Conservation (phyloP, 1,140 invertebrate genomes). For the honey bee (Apis mellifera) region Amel_HAv3.1 CM009943.2:4629001-4629500, state of each 20-base stretch:
- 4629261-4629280: neutral
- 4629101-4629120: constrained; percentile 97
- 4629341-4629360: neutral
- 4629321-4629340: constrained; percentile 12
- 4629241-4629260: neutral
- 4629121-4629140: constrained; percentile 96
- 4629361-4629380: neutral
- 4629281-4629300: neutral
- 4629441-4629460: constrained; percentile 13
- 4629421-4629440: neutral
- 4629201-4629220: neutral
- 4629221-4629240: neutral
- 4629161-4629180: constrained; percentile 90
- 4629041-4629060: constrained; percentile 97
- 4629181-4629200: constrained; percentile 14
- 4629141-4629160: constrained; percentile 97
- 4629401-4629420: neutral
- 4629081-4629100: constrained; percentile 92
- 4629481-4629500: neutral
- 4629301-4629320: neutral
- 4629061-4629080: constrained; percentile 92
- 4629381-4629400: too few relatives aligned
- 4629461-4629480: constrained; percentile 8
- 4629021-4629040: constrained; percentile 92
- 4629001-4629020: constrained; percentile 97